phyloP scores from a whole-genome alignment of 1,140 invertebrate genomes.

The Magallana ariakensis region DNA sequence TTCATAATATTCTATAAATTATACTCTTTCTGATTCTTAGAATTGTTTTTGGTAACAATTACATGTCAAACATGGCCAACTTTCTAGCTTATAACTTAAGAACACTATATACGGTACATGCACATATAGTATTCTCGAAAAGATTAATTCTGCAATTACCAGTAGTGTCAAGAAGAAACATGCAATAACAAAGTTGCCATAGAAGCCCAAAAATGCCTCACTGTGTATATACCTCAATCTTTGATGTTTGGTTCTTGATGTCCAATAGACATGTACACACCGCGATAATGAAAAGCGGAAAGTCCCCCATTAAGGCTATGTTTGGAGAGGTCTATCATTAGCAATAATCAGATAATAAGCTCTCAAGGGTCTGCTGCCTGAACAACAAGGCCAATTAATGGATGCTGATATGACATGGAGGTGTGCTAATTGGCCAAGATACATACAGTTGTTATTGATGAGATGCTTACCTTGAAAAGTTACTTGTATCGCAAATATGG shows the following conservation, averaged over 20 bases:
- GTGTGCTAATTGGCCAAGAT: conserved; percentile 11
- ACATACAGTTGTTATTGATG: background rate
- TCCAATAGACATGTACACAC: background rate
- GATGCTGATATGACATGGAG: background rate
- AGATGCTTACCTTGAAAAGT: background rate
- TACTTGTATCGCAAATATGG: too few relatives aligned
- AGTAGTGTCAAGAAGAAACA: too few relatives aligned
- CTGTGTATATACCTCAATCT: background rate
- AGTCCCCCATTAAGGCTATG: background rate
- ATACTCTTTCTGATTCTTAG: too few relatives aligned
- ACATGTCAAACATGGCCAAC: too few relatives aligned
- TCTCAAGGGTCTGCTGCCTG: background rate
- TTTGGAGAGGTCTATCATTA: background rate
- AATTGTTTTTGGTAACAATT: too few relatives aligned
- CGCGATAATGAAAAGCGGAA: background rate
- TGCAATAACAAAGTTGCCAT: background rate
- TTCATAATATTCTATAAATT: too few relatives aligned
- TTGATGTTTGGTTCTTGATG: background rate
- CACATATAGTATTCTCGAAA: too few relatives aligned
- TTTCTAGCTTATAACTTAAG: too few relatives aligned
- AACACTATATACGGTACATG: too few relatives aligned
- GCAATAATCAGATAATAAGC: background rate
- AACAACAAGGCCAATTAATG: background rate
- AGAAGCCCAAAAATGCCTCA: background rate
- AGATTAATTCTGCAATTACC: too few relatives aligned